These are phyloP conservation scores for Scaptomyza caliginosa DNA, from an alignment of 2,888 invertebrate species.

Conservation along the genomic window DNA sequence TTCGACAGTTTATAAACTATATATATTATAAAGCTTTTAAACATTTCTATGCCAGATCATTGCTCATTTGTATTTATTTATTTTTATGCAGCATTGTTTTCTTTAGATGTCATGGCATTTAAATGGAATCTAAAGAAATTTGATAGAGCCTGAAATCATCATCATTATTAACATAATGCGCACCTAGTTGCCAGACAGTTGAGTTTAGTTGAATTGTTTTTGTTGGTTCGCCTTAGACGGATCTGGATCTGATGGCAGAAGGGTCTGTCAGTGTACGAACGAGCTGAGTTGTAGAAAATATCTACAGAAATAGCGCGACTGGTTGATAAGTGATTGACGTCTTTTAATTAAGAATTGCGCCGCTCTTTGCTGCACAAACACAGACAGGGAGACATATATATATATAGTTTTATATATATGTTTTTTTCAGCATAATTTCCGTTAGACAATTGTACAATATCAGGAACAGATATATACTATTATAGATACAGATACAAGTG, in stretches of 20 bases:
- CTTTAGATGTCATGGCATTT: constrained; percentile 66
- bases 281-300: constrained; percentile 26
- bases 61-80: constrained; percentile 52
- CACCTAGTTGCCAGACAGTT: constrained; percentile 53
- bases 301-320: constrained; percentile 66
- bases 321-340: constrained; percentile 80
- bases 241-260: constrained; percentile 37
- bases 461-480: constrained; percentile 27
- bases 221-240: constrained; percentile 17
- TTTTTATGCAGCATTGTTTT: constrained; percentile 67
- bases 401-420: constrained; percentile 23
- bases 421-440: constrained; percentile 61
- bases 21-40: background rate
- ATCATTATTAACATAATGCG: constrained; percentile 11
- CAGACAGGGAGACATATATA: constrained; percentile 19
- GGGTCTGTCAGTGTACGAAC: constrained; percentile 49
- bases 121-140: constrained; percentile 74
- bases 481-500: constrained; percentile 39
- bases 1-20: background rate
- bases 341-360: constrained; percentile 79
- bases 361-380: constrained; percentile 74
- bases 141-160: constrained; percentile 76
- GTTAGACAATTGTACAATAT: constrained; percentile 70
- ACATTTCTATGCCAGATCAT: background rate
- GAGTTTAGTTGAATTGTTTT: constrained; percentile 41